Conservation (phyloP, 2,797 vertebrate species). For the Pipistrellus pipistrellus region DNA sequence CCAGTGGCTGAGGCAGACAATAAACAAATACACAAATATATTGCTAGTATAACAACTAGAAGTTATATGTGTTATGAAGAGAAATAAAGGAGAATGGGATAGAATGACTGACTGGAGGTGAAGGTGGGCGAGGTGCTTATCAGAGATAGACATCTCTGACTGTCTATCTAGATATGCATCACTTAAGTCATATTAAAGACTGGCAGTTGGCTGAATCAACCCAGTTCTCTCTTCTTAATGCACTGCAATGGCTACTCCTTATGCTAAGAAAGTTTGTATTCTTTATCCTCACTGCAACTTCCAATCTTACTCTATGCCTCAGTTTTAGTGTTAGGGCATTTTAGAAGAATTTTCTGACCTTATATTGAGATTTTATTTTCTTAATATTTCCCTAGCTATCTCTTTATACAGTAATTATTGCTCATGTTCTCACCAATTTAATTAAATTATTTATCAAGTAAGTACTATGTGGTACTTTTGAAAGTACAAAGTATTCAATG, state of each 20-base stretch:
- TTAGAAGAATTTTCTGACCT: not conserved
- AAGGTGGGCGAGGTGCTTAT: not conserved
- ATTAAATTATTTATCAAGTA: conserved; percentile 8
- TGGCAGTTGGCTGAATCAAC: not conserved
- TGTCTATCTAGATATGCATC: not conserved
- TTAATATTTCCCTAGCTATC: not conserved
- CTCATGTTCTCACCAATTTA: not conserved
- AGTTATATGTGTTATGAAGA: not conserved
- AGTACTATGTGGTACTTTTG: not conserved
- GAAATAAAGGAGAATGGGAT: not conserved
- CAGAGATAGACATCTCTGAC: not conserved
- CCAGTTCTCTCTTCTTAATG: not conserved
- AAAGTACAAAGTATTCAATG: not conserved
- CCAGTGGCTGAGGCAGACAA: not conserved
- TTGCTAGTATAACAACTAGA: not conserved
- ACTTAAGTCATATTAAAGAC: not conserved
- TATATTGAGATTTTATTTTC: not conserved
- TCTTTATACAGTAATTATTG: not conserved
- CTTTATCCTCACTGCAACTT: not conserved
- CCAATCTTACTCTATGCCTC: not conserved
- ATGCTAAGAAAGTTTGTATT: not conserved
- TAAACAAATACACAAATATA: not conserved
- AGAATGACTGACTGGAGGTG: not conserved
- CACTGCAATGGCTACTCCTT: not conserved
- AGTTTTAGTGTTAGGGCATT: not conserved